phyloP scores from a whole-genome alignment of 2,888 invertebrate species.

The Cryptosula pallasiana region DNA sequence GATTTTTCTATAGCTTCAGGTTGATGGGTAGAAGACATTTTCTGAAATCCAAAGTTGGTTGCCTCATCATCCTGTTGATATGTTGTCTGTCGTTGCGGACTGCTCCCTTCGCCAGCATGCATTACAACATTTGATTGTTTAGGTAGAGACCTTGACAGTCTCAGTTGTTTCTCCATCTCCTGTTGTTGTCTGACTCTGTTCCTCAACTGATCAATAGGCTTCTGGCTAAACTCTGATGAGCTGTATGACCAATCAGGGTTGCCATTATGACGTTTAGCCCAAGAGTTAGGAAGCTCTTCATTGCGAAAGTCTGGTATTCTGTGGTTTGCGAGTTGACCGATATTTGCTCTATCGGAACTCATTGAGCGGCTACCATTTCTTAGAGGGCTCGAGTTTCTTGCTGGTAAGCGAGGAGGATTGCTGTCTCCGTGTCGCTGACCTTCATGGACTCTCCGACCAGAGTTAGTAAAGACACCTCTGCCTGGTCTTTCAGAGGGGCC shows the following conservation, averaged over 20 bases:
- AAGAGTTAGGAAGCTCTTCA: neutral
- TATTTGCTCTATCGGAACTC: neutral
- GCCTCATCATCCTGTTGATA: neutral
- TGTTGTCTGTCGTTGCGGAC: neutral
- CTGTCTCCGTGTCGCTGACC: neutral
- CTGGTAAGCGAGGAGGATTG: neutral
- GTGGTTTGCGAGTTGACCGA: neutral
- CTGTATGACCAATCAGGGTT: constrained; percentile 4
- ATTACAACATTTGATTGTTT: neutral
- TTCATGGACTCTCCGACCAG: constrained; percentile 1
- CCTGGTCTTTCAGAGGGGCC: neutral
- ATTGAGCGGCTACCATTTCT: neutral
- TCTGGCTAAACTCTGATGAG: neutral
- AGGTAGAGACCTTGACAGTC: too few species aligned
- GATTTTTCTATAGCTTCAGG: neutral
- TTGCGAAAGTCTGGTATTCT: neutral
- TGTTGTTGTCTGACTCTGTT: neutral
- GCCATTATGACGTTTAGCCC: neutral
- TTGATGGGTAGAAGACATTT: neutral
- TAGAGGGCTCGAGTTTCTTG: neutral
- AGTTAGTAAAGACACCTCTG: constrained; percentile 13
- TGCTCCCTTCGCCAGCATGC: neutral
- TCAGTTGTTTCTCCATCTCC: neutral
- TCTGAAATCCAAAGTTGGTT: neutral
- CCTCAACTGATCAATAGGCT: constrained; percentile 1